Percentiles rank a stretch among this genome's conserved stretches.
phyloP scores from a whole-genome alignment of 2,113 vertebrate genomes.

The Micromys minutus region DNA sequence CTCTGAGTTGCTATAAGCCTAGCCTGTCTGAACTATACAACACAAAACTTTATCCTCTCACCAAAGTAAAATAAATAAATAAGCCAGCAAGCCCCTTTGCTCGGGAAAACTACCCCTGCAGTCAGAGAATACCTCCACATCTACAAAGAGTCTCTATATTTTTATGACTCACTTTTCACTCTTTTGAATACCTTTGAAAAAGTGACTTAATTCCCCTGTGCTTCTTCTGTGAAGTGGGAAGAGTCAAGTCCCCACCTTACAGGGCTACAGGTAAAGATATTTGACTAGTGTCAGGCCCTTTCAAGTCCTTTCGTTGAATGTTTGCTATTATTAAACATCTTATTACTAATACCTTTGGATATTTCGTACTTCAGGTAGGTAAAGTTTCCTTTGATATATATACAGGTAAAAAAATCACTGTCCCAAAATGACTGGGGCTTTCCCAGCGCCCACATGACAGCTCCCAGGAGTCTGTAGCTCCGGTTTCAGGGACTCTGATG shows the following conservation, averaged over 20 bases:
- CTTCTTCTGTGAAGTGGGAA: constrained; percentile 36
- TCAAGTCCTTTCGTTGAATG: neutral
- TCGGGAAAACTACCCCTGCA: neutral
- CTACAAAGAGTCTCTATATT: neutral
- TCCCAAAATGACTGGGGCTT: neutral
- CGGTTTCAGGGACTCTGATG: neutral
- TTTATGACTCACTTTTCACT: constrained; percentile 1
- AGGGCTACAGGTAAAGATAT: neutral
- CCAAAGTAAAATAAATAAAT: neutral
- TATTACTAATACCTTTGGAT: neutral
- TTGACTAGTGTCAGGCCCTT: neutral
- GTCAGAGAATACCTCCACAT: neutral
- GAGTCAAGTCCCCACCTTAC: neutral
- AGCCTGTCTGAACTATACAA: neutral
- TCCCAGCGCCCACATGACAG: neutral
- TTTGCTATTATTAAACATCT: neutral
- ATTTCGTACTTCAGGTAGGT: neutral
- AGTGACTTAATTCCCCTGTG: neutral
- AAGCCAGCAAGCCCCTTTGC: neutral
- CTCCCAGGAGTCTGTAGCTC: neutral
- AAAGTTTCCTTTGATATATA: neutral
- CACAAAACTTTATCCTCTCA: neutral
- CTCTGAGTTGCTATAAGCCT: neutral
- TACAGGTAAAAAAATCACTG: neutral
- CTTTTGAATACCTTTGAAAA: constrained; percentile 8